Conservation (phyloP, 2,888 invertebrate genomes). For the Cryptocephalus primarius region DNA sequence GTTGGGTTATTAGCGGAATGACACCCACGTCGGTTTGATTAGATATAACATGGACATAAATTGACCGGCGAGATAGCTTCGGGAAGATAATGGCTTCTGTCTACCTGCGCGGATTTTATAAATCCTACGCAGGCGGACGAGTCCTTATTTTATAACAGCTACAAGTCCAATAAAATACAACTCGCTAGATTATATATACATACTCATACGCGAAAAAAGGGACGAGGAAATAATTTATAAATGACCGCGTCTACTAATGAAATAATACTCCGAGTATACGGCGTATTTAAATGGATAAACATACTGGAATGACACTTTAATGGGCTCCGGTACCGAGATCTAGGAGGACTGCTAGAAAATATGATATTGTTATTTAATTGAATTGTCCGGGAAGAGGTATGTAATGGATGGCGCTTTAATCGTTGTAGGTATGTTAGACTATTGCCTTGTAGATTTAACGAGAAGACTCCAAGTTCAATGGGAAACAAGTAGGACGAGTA, state of each 20-base stretch:
- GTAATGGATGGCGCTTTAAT: too few relatives aligned
- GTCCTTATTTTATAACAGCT: not conserved
- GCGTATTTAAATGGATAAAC: too few relatives aligned
- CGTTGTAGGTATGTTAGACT: too few relatives aligned
- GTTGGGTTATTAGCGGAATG: conserved; percentile 10
- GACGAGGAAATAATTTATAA: not conserved
- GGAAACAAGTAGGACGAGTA: too few relatives aligned
- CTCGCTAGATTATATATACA: not conserved
- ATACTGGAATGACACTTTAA: too few relatives aligned
- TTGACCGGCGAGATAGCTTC: conserved; percentile 8
- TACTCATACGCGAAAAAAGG: not conserved
- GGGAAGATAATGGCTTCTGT: conserved; percentile 13
- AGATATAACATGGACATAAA: conserved; percentile 14
- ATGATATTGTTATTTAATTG: too few relatives aligned
- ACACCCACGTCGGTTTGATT: conserved; percentile 16
- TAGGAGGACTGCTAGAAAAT: too few relatives aligned
- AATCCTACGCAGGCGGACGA: conserved; percentile 9
- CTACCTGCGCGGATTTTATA: conserved; percentile 11
- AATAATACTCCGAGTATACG: too few relatives aligned
- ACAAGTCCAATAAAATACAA: not conserved
- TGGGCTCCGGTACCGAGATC: too few relatives aligned
- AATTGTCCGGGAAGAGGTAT: too few relatives aligned
- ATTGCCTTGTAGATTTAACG: too few relatives aligned
- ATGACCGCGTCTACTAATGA: not conserved
- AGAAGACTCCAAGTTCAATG: too few relatives aligned